Percentiles rank a stretch among this genome's conserved stretches.
Conservation (phyloP, 2,797 vertebrate species). For the Cryptoprocta ferox region DNA sequence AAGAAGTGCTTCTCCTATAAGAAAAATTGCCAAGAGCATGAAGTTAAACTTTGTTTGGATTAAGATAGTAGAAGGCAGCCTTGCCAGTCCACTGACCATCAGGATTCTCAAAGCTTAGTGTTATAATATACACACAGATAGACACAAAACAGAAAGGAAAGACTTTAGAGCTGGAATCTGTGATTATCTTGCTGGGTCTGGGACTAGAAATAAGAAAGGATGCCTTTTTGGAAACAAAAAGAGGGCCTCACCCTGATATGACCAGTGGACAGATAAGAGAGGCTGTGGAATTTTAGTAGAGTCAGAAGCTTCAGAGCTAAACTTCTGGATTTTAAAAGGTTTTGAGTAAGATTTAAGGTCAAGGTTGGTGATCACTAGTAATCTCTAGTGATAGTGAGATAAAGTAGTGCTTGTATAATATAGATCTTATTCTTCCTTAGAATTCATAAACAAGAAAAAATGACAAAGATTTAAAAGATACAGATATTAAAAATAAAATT, state of each 20-base stretch:
- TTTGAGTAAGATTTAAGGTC: neutral
- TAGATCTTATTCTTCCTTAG: neutral
- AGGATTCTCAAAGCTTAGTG: neutral
- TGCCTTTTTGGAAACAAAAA: neutral
- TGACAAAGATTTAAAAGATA: conserved; percentile 24
- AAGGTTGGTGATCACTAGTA: neutral
- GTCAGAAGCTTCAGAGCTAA: neutral
- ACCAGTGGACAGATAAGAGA: neutral
- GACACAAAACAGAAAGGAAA: neutral
- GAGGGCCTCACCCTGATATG: neutral
- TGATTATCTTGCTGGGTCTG: neutral
- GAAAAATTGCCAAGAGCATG: neutral
- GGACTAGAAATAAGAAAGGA: neutral
- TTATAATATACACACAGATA: neutral
- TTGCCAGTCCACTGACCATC: neutral
- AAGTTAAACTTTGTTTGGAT: neutral
- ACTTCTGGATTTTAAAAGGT: neutral
- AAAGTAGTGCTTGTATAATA: neutral
- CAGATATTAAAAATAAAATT: neutral
- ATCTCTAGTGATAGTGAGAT: neutral
- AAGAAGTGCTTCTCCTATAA: neutral
- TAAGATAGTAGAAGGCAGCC: neutral
- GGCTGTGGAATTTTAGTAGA: neutral
- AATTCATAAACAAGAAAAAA: neutral
- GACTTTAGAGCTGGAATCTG: neutral